phyloP scores from a whole-genome alignment of 2,888 invertebrate genomes.

The Steinernema scapterisci region DNA sequence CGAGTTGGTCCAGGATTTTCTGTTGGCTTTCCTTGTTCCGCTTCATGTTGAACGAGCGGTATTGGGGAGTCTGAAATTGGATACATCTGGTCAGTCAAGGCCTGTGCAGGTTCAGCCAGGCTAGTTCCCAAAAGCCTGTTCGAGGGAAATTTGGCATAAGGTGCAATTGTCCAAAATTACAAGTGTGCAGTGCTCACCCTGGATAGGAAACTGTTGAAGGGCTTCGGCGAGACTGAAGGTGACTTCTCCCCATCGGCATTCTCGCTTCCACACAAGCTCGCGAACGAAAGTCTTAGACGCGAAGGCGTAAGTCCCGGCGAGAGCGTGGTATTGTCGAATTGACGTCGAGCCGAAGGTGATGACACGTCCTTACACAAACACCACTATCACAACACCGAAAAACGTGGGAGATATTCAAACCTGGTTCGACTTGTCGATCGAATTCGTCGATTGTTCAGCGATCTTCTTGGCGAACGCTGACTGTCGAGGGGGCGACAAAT shows the following conservation, averaged over 20 bases:
- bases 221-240: constrained; percentile 11
- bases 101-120: too few species aligned
- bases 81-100: too few species aligned
- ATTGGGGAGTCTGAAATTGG: constrained; percentile 38
- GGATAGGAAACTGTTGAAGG: constrained; percentile 21
- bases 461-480: constrained; percentile 24
- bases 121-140: too few species aligned
- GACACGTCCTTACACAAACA: constrained; percentile 23
- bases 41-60: constrained; percentile 45
- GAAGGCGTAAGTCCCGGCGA: constrained; percentile 23
- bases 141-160: too few species aligned
- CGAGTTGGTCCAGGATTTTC: constrained; percentile 42
- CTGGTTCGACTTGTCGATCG: neutral
- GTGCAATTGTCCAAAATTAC: too few species aligned
- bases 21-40: constrained; percentile 40
- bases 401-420: neutral
- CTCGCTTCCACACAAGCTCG: constrained; percentile 28
- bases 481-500: constrained; percentile 2
- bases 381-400: constrained; percentile 16
- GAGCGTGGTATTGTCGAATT: neutral
- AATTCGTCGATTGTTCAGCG: constrained; percentile 9
- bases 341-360: neutral
- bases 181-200: constrained; percentile 28
- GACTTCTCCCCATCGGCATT: constrained; percentile 15
- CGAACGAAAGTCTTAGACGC: constrained; percentile 9